Evolutionary conservation across 1,140 invertebrate species (phyloP).

Genomic region (Asobara japonica): DNA sequence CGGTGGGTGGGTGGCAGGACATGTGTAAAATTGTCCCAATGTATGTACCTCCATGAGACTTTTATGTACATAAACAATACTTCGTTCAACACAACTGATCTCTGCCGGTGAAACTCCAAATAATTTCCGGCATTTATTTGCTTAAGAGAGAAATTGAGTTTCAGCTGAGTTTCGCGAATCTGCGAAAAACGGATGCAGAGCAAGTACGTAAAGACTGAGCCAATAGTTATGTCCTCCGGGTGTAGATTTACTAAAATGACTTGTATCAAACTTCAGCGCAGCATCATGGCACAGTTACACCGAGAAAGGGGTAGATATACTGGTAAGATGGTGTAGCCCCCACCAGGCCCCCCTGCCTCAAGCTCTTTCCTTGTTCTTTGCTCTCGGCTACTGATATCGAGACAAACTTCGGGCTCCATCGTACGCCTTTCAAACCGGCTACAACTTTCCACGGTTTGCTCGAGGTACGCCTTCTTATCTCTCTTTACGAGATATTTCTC

Average conservation of each 20-base stretch:
- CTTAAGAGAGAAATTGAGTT: background rate
- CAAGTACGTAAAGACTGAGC: background rate
- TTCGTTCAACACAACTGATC: too few relatives aligned
- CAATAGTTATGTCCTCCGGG: background rate
- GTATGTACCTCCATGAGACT: too few relatives aligned
- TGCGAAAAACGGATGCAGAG: background rate
- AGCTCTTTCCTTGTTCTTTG: background rate
- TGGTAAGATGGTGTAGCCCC: background rate
- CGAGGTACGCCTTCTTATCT: background rate
- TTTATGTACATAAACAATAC: too few relatives aligned
- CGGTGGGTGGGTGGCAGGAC: too few relatives aligned
- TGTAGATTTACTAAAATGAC: constrained; percentile 4
- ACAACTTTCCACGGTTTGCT: background rate
- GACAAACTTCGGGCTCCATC: background rate
- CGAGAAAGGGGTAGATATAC: background rate
- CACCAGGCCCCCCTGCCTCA: background rate
- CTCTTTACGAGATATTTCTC: background rate
- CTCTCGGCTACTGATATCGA: background rate
- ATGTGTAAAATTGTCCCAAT: too few relatives aligned
- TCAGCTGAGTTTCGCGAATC: background rate
- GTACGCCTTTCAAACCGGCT: background rate
- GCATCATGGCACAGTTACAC: background rate
- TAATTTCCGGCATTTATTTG: background rate
- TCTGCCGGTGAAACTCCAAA: too few relatives aligned
- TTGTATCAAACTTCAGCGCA: constrained; percentile 1